A percentile compares a stretch with the other conserved stretches of the same genome.
Conservation (phyloP, 92 coral and sea anemone genomes). For the Ricordea florida region DNA sequence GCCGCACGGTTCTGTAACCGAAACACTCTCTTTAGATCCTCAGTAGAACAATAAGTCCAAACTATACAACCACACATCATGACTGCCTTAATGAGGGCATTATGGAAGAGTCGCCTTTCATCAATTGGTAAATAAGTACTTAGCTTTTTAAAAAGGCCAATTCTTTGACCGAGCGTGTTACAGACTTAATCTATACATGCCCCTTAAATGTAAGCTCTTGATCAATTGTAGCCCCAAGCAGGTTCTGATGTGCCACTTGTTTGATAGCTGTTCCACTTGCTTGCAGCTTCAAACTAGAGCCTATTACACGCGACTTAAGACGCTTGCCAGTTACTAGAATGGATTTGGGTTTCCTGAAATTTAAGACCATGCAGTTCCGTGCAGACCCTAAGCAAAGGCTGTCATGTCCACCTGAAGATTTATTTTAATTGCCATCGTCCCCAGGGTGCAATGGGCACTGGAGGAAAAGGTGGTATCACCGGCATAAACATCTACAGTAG, state of each 20-base stretch:
- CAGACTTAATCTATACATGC: not conserved
- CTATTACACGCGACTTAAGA: not conserved
- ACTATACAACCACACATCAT: too few relatives aligned
- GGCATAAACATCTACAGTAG: slow-evolving; percentile 6
- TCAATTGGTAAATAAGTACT: too few relatives aligned
- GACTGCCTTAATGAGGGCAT: too few relatives aligned
- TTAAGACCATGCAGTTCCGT: not conserved
- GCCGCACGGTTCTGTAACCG: too few relatives aligned
- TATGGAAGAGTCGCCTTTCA: too few relatives aligned
- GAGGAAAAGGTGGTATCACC: slow-evolving; percentile 15
- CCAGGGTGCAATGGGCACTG: not conserved
- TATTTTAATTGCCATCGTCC: too few relatives aligned
- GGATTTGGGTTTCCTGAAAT: not conserved
- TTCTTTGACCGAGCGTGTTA: not conserved
- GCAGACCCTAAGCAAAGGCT: too few relatives aligned
- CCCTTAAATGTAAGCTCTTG: slow-evolving; percentile 5
- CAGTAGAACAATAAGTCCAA: too few relatives aligned
- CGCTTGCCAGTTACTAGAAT: slow-evolving; percentile 7
- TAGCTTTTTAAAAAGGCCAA: not conserved
- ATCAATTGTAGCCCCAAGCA: slow-evolving; percentile 14
- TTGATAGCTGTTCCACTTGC: slow-evolving; percentile 1
- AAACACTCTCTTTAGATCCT: too few relatives aligned
- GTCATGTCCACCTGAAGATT: not conserved
- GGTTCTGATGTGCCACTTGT: not conserved
- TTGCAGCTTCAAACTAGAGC: not conserved